These are phyloP conservation scores for Helogale parvula DNA, from an alignment of 2,113 vertebrate species.

Conservation along the genomic window DNA sequence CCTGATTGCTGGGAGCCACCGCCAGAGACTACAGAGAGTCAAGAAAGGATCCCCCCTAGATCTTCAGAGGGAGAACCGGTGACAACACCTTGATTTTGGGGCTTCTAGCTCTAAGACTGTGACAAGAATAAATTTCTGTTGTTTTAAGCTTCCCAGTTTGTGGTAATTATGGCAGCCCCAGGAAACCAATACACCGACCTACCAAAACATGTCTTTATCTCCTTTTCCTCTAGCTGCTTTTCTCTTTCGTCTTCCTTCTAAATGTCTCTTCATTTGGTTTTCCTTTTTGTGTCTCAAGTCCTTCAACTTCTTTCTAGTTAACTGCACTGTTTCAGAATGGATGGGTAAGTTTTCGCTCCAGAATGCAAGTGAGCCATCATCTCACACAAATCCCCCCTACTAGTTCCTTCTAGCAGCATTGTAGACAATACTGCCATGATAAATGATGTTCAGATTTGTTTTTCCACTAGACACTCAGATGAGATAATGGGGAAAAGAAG, in stretches of 20 bases:
- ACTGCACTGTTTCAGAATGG: background rate
- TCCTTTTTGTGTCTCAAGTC: background rate
- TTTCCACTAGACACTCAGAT: constrained; percentile 43
- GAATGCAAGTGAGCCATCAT: background rate
- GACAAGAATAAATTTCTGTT: background rate
- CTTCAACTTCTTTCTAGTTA: background rate
- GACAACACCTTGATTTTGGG: background rate
- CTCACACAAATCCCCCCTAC: background rate
- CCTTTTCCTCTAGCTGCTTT: background rate
- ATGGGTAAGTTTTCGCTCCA: background rate
- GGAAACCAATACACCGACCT: background rate
- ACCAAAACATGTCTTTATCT: background rate
- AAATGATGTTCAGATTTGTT: constrained; percentile 36
- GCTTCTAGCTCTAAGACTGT: background rate
- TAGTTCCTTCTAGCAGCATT: background rate
- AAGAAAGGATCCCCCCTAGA: background rate
- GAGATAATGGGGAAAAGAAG: constrained; percentile 57
- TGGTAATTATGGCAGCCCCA: background rate
- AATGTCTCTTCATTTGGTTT: constrained; percentile 13
- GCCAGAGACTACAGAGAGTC: background rate
- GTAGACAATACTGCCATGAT: background rate
- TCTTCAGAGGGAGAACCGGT: background rate
- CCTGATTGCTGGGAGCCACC: background rate
- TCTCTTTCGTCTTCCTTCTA: background rate
- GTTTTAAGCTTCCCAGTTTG: background rate